phyloP scores from a whole-genome alignment of 2,888 invertebrate species.

The Dimorphilus gyrociliatus region DNA sequence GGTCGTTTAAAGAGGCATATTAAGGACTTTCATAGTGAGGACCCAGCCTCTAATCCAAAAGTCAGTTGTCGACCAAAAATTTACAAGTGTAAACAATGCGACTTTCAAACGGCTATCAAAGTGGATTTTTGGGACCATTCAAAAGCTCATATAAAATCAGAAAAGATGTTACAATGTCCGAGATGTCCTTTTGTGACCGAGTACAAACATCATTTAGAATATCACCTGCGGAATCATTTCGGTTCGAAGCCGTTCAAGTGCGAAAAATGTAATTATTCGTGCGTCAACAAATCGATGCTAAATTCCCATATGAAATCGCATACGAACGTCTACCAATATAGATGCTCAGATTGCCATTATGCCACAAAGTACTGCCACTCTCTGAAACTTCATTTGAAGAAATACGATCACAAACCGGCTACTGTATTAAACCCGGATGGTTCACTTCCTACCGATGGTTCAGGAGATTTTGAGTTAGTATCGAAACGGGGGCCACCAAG shows the following conservation, averaged over 20 bases:
- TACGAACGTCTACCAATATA: conserved; percentile 64
- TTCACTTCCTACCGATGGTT: conserved; percentile 26
- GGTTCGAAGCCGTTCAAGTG: conserved; percentile 92
- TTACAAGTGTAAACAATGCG: conserved; percentile 82
- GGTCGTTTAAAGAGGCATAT: conserved; percentile 43
- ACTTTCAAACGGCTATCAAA: conserved; percentile 66
- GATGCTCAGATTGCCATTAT: conserved; percentile 81
- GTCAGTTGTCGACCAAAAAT: conserved; percentile 52
- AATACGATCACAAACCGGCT: conserved; percentile 74
- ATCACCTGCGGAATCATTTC: conserved; percentile 76
- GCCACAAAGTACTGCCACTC: conserved; percentile 97
- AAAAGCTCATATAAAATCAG: conserved; percentile 70
- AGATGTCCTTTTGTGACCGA: conserved; percentile 94
- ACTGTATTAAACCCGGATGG: conserved; percentile 48
- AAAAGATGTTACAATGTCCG: conserved; percentile 74
- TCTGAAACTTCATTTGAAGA: conserved; percentile 78
- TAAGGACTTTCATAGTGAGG: conserved; percentile 40
- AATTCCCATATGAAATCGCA: conserved; percentile 95
- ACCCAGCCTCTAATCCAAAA: no score
- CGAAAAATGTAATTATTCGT: conserved; percentile 51
- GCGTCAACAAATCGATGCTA: conserved; percentile 62
- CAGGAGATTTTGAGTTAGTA: conserved; percentile 22
- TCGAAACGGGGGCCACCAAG: conserved; percentile 33
- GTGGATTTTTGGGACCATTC: conserved; percentile 83
- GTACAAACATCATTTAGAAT: conserved; percentile 94